Conservation (phyloP, 2,888 invertebrate species). For the Gari tellinella region DNA sequence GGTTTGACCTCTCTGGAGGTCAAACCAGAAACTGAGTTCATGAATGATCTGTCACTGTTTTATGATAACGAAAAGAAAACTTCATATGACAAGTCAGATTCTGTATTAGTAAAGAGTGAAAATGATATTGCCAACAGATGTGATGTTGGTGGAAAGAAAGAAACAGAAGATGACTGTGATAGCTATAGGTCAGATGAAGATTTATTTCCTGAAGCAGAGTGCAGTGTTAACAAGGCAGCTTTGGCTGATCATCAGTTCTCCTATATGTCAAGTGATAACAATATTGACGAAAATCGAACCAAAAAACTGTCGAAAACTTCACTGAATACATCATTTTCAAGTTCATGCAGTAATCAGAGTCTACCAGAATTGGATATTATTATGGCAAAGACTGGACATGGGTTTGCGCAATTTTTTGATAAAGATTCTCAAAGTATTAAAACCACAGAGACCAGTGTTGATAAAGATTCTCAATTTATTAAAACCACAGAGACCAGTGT, state of each 20-base stretch:
- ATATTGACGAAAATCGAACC: neutral
- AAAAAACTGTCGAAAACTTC: neutral
- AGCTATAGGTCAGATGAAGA: conserved; percentile 24
- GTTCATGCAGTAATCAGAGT: conserved; percentile 2
- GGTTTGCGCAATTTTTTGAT: neutral
- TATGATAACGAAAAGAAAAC: too few relatives aligned
- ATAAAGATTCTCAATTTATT: neutral
- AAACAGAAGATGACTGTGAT: neutral
- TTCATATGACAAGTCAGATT: too few relatives aligned
- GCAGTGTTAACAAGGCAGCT: neutral
- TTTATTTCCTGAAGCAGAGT: conserved; percentile 23
- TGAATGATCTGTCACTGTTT: too few relatives aligned
- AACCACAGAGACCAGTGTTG: neutral
- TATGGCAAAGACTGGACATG: neutral
- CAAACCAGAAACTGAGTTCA: too few relatives aligned
- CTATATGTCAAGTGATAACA: neutral
- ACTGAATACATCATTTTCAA: neutral
- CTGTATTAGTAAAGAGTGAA: too few relatives aligned
- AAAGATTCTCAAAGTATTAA: neutral
- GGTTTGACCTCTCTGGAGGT: too few relatives aligned
- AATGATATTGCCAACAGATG: neutral
- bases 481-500: neutral
- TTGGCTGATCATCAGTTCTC: neutral
- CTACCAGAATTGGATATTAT: conserved; percentile 4
- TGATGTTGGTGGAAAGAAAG: neutral